Evolutionary conservation across 2,888 invertebrate species (phyloP).

Genomic region (Caenorhabditis auriculariae): DNA sequence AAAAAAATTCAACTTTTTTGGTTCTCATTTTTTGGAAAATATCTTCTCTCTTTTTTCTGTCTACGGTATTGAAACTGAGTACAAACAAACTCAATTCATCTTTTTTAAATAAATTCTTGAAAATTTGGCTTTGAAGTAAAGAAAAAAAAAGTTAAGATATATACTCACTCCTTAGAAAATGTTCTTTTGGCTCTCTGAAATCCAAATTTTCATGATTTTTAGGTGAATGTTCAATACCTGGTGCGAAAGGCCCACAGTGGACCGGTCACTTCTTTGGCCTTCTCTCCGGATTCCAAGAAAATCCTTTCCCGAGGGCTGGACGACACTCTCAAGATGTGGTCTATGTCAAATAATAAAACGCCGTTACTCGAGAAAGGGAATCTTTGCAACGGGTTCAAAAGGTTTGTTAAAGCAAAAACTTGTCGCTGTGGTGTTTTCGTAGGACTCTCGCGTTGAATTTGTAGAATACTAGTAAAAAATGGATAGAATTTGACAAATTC

Average conservation of each 20-base stretch:
- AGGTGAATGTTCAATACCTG: constrained; percentile 79
- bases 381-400: constrained; percentile 78
- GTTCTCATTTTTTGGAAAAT: too few relatives aligned
- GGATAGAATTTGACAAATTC: background rate
- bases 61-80: too few relatives aligned
- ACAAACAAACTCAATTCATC: too few relatives aligned
- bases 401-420: constrained; percentile 63
- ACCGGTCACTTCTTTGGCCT: constrained; percentile 74
- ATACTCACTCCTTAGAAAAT: too few relatives aligned
- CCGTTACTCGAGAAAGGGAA: constrained; percentile 74
- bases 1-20: too few relatives aligned
- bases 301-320: constrained; percentile 68
- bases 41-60: too few relatives aligned
- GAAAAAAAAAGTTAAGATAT: too few relatives aligned
- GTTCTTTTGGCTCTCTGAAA: background rate
- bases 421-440: too few relatives aligned
- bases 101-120: too few relatives aligned
- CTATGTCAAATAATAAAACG: constrained; percentile 77
- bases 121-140: too few relatives aligned
- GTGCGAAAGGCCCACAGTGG: constrained; percentile 71
- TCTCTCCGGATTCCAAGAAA: constrained; percentile 75
- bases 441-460: too few relatives aligned
- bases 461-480: background rate
- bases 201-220: constrained; percentile 2
- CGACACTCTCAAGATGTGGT: constrained; percentile 87